Base-by-base conservation (phyloP, 2,797 vertebrate genomes). In the Eurystomus glaucurus region DNA sequence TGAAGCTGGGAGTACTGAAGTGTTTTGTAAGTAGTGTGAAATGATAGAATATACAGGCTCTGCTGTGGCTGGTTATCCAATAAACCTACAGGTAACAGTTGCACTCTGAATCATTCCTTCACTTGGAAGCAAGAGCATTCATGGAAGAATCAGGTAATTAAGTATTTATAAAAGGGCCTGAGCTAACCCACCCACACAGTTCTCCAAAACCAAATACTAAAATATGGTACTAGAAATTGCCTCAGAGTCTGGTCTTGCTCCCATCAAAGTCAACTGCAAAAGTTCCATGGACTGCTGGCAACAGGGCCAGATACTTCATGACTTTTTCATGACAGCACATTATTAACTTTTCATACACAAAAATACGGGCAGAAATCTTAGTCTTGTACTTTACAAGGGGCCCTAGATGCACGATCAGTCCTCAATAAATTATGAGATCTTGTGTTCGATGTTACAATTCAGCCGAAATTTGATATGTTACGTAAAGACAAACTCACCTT, bases 371-470 rank as follows among this genome's bases (percentile, higher is more conserved):
- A 45, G 28, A 75, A 72, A 29, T 55, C 46, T 54, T 45, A 33
- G 57, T 8, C 22, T 76, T 65, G 41, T 31, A 72, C 15, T 68
- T 75, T 17, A 31, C 33, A 79, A 71, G 65, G n/a, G 22, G 71
- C 26, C 23, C 33, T 55, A 52, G 68, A 68, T 46, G 14, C 18
- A 21, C 0, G 9, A 28, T 60, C 48, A 43, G 25, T 7, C 60
- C 57, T 72, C 61, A 60, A 29, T n/a, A 66, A 78, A 64, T 21
- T 7, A 46, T 5, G 17, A 64, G 12, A 45, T 46, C 17, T 37
- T 69, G 11, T 43, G 45, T 57, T 78, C 0, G 0, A 20, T 61
- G 20, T 45, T 50, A 19, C 21, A 35, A 11, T 62, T 81, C 48
- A 86, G 69, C 25, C 85, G 68, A 50, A 85, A 76, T 51, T 17